phyloP scores from a whole-genome alignment of 2,797 vertebrate genomes.

The Gambusia yucatana region DNA sequence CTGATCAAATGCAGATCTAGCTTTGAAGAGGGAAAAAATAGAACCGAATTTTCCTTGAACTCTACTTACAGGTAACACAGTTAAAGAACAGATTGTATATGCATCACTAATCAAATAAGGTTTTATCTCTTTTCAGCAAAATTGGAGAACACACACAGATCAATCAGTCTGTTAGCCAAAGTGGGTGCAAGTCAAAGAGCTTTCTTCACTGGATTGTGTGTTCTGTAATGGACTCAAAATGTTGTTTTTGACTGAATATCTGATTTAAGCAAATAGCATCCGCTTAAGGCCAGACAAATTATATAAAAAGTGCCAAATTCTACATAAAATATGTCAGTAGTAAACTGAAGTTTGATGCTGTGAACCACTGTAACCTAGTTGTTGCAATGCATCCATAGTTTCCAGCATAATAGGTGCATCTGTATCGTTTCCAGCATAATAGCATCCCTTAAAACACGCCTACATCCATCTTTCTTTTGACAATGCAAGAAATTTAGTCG shows the following conservation, averaged over 20 bases:
- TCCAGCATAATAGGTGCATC: neutral
- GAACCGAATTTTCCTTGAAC: neutral
- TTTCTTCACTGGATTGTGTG: neutral
- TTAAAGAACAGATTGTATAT: neutral
- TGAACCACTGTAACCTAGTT: neutral
- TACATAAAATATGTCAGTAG: neutral
- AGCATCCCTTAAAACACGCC: neutral
- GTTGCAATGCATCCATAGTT: neutral
- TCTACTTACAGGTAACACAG: neutral
- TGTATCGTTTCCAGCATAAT: neutral
- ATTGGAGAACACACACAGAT: neutral
- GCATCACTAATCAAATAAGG: neutral
- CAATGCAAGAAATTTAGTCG: neutral
- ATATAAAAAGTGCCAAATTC: neutral
- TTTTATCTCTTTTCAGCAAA: neutral
- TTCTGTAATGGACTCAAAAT: neutral
- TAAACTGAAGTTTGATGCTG: neutral
- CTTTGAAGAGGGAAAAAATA: neutral
- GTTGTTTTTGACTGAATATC: neutral
- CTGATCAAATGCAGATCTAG: neutral
- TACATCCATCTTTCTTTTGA: neutral
- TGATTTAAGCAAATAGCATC: neutral
- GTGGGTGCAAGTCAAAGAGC: neutral
- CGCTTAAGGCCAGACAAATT: neutral
- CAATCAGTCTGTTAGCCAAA: neutral